Evolutionary conservation across 2,888 invertebrate species (phyloP).

Genomic region (Cyclophora punctaria): DNA sequence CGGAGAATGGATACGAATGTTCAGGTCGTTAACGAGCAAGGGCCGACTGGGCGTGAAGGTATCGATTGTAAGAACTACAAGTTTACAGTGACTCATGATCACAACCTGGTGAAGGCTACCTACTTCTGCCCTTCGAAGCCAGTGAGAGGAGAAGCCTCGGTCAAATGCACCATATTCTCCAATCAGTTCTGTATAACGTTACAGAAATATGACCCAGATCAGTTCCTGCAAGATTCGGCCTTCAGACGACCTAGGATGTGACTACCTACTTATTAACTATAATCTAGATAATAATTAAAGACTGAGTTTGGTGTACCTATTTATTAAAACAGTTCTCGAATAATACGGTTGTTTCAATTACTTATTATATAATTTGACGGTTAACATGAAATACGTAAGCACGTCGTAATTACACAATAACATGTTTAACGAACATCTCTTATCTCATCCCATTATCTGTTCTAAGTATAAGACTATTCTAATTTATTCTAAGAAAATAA

Average conservation of each 20-base stretch:
- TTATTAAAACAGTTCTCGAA: no score
- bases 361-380: no score
- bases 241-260: constrained; percentile 45
- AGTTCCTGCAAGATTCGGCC: constrained; percentile 42
- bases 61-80: constrained; percentile 67
- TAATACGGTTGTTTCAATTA: no score
- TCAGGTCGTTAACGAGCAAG: background rate
- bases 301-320: no score
- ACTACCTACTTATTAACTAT: background rate
- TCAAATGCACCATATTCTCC: constrained; percentile 62
- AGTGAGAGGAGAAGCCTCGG: constrained; percentile 35
- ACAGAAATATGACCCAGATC: constrained; percentile 51
- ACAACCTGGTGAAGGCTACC: constrained; percentile 41
- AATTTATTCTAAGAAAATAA: no score
- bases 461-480: no score
- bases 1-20: constrained; percentile 27
- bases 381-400: no score
- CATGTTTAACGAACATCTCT: no score
- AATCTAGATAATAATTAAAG: no score
- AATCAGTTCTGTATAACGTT: constrained; percentile 61
- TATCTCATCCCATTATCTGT: no score
- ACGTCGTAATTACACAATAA: no score
- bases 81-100: constrained; percentile 52
- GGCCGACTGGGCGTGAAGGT: constrained; percentile 8
- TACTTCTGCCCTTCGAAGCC: constrained; percentile 61